Percentiles rank a stretch among this genome's conserved stretches.
These are phyloP conservation scores for Glaucomys volans DNA, from an alignment of 2,113 vertebrate genomes.

Conservation along the genomic window DNA sequence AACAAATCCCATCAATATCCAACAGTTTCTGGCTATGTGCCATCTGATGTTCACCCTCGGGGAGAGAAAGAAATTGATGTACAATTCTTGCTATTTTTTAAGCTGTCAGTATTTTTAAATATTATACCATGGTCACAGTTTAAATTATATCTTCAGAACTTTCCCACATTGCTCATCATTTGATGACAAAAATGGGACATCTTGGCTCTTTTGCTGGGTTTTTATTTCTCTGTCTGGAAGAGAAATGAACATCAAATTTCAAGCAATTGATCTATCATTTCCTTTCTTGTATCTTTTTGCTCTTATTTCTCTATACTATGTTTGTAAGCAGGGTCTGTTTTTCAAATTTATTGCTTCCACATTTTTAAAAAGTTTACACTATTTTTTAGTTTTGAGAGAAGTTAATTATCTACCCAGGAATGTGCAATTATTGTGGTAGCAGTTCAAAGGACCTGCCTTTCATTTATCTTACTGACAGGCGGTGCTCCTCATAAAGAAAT, in stretches of 20 bases:
- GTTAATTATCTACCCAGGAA: background rate
- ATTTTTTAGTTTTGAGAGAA: conserved; percentile 26
- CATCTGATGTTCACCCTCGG: background rate
- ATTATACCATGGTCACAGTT: background rate
- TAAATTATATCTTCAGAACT: background rate
- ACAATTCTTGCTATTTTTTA: background rate
- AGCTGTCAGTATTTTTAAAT: background rate
- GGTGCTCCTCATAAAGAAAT: background rate
- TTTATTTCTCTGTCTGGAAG: background rate
- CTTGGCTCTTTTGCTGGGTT: background rate
- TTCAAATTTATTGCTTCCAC: background rate
- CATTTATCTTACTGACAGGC: conserved; percentile 5
- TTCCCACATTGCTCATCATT: background rate
- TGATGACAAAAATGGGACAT: background rate
- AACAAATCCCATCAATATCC: background rate
- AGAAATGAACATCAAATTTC: background rate
- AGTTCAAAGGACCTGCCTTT: background rate
- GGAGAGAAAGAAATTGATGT: background rate
- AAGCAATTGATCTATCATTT: background rate
- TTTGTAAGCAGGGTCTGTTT: background rate
- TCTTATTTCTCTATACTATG: background rate
- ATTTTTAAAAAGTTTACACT: background rate
- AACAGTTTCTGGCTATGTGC: background rate
- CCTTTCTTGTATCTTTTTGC: background rate
- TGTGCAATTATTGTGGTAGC: background rate